These are phyloP conservation scores for Lampris incognitus DNA, from an alignment of 2,113 vertebrate genomes.

Conservation along the genomic window DNA sequence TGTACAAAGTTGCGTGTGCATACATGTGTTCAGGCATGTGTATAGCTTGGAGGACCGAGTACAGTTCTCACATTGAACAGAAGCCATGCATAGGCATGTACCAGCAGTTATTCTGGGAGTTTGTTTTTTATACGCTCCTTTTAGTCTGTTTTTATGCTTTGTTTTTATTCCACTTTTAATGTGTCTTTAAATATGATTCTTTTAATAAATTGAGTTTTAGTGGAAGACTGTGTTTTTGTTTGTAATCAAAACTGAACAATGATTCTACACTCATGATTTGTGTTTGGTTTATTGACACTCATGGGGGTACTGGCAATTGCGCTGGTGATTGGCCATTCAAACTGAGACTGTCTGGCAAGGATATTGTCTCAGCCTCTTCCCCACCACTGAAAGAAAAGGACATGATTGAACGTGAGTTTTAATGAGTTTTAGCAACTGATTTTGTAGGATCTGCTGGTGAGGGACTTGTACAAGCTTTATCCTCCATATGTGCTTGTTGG, in stretches of 20 bases:
- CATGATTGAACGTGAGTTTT: no score
- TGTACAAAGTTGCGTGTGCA: slow-evolving; percentile 15
- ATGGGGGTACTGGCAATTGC: no score
- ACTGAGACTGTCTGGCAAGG: no score
- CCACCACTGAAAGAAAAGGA: no score
- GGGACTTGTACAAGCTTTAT: no score
- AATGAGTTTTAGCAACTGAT: no score
- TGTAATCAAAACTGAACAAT: not conserved
- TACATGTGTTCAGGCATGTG: not conserved
- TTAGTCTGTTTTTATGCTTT: slow-evolving; percentile 65
- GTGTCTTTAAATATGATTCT: slow-evolving; percentile 71
- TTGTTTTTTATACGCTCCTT: slow-evolving; percentile 51
- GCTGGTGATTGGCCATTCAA: no score
- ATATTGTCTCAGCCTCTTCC: no score
- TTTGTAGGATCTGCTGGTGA: no score
- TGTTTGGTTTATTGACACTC: no score
- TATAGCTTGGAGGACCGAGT: slow-evolving; percentile 39
- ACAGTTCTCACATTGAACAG: slow-evolving; percentile 56
- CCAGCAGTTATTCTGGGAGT: slow-evolving; percentile 60
- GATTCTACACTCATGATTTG: no score
- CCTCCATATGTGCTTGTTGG: no score
- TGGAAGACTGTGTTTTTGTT: slow-evolving; percentile 34
- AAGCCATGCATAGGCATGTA: slow-evolving; percentile 70
- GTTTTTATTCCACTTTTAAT: slow-evolving; percentile 59
- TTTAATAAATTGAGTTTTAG: slow-evolving; percentile 77